phyloP scores from a whole-genome alignment of 2,888 invertebrate species.

The Pseudoips prasinana region DNA sequence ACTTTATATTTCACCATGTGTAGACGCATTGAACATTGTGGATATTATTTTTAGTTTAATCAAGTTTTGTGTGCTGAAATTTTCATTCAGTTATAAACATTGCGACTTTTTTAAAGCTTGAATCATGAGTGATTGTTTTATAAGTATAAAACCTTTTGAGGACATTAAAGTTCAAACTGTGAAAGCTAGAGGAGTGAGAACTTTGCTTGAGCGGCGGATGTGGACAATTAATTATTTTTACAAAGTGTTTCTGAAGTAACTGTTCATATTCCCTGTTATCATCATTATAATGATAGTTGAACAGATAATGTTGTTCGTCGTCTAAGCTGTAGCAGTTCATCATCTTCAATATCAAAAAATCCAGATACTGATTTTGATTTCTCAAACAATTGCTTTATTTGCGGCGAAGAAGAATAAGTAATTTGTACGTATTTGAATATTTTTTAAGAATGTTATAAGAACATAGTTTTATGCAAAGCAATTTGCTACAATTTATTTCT shows the following conservation, averaged over 20 bases:
- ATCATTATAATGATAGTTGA: constrained; percentile 5
- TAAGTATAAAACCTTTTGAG: constrained; percentile 1
- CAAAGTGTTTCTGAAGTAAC: constrained; percentile 2
- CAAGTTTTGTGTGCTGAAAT: too few relatives aligned
- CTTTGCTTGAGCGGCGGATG: constrained; percentile 5
- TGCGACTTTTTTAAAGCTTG: too few relatives aligned
- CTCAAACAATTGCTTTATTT: constrained; percentile 5
- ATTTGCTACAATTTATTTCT: too few relatives aligned
- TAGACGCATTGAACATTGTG: too few relatives aligned
- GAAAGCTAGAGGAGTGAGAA: background rate
- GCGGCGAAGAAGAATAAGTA: constrained; percentile 3
- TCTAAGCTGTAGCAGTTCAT: constrained; percentile 1
- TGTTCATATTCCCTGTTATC: constrained; percentile 3
- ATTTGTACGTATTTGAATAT: constrained; percentile 1
- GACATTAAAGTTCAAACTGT: constrained; percentile 4
- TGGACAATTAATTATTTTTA: constrained; percentile 3
- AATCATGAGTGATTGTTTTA: too few relatives aligned
- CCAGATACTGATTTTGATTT: constrained; percentile 2
- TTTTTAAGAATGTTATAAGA: too few relatives aligned
- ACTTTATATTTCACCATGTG: too few relatives aligned
- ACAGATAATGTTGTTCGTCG: constrained; percentile 3
- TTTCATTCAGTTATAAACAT: too few relatives aligned
- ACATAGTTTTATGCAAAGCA: too few relatives aligned
- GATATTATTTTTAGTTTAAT: too few relatives aligned
- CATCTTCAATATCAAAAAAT: constrained; percentile 1